These are phyloP conservation scores for Galeopsomyia nigrocyanea DNA, from an alignment of 2,888 invertebrate genomes.

Conservation along the genomic window DNA sequence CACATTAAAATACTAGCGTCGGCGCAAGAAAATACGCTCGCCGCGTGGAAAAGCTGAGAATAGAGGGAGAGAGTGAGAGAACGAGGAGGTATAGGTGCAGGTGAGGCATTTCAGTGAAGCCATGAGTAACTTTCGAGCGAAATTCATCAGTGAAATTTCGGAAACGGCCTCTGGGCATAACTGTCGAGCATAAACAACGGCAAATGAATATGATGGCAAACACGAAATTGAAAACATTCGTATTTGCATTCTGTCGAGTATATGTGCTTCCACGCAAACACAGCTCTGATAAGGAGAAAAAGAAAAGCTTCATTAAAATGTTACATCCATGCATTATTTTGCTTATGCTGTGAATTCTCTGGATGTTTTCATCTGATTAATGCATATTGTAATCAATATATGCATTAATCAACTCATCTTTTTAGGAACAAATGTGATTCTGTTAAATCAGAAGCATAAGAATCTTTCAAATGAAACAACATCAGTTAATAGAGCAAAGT, in stretches of 20 bases:
- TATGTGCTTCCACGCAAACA: neutral
- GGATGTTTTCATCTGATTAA: too few relatives aligned
- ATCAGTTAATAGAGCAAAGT: neutral
- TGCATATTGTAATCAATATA: too few relatives aligned
- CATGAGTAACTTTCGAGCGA: conserved; percentile 38
- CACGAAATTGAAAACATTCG: conserved; percentile 23
- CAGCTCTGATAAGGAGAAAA: conserved; percentile 7
- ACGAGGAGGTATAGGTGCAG: neutral
- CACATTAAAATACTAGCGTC: neutral
- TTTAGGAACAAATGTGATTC: too few relatives aligned
- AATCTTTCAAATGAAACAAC: too few relatives aligned
- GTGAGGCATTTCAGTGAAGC: conserved; percentile 5
- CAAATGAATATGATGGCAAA: conserved; percentile 40
- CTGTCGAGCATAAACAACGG: conserved; percentile 38
- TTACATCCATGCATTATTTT: neutral
- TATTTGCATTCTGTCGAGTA: conserved; percentile 16
- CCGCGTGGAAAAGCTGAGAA: conserved; percentile 4
- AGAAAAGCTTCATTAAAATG: conserved; percentile 22
- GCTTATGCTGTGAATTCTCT: too few relatives aligned
- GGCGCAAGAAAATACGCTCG: neutral
- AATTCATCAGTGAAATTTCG: conserved; percentile 39
- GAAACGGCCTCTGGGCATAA: conserved; percentile 37
- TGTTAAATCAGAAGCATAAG: too few relatives aligned
- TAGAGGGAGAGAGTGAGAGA: conserved; percentile 7
- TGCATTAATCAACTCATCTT: too few relatives aligned